Conservation (phyloP, 2,797 vertebrate genomes). For the Nannoperca australis region DNA sequence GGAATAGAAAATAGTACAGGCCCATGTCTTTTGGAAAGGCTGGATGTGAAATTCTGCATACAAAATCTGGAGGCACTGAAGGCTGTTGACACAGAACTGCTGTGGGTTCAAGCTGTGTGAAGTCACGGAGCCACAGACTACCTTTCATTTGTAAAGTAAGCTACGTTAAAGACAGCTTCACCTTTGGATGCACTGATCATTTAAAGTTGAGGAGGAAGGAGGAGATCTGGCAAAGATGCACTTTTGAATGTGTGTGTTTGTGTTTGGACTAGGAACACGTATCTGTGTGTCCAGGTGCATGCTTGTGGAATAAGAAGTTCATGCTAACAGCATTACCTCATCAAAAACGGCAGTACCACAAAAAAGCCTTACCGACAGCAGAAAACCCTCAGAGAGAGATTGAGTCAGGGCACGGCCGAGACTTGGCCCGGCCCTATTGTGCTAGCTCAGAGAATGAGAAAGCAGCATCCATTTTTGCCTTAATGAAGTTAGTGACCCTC, state of each 20-base stretch:
- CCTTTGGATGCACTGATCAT: slow-evolving; percentile 82
- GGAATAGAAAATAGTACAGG: slow-evolving; percentile 80
- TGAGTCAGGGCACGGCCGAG: slow-evolving; percentile 68
- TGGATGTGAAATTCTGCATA: slow-evolving; percentile 80
- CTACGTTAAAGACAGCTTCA: slow-evolving; percentile 83
- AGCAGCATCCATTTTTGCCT: slow-evolving; percentile 85
- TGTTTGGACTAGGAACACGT: neutral
- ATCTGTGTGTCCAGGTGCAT: slow-evolving; percentile 28
- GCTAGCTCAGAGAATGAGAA: slow-evolving; percentile 82
- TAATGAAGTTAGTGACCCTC: slow-evolving; percentile 91
- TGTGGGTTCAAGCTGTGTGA: slow-evolving; percentile 79
- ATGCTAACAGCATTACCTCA: slow-evolving; percentile 65
- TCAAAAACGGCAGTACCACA: slow-evolving; percentile 70
- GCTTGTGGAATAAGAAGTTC: slow-evolving; percentile 55
- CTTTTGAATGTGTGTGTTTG: slow-evolving; percentile 19
- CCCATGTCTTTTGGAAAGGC: slow-evolving; percentile 73
- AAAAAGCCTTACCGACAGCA: slow-evolving; percentile 69
- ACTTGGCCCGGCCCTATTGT: slow-evolving; percentile 77
- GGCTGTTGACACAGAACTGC: slow-evolving; percentile 82
- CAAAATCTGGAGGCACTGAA: slow-evolving; percentile 75
- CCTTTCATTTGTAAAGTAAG: slow-evolving; percentile 82
- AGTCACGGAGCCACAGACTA: slow-evolving; percentile 69
- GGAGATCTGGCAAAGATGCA: slow-evolving; percentile 1
- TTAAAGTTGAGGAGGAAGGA: slow-evolving; percentile 36
- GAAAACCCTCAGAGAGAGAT: slow-evolving; percentile 74